Evolutionary conservation across 2,888 invertebrate species (phyloP), one percentile per base, ranked within the genome.

Genomic region (Brachypterus glaber): DNA sequence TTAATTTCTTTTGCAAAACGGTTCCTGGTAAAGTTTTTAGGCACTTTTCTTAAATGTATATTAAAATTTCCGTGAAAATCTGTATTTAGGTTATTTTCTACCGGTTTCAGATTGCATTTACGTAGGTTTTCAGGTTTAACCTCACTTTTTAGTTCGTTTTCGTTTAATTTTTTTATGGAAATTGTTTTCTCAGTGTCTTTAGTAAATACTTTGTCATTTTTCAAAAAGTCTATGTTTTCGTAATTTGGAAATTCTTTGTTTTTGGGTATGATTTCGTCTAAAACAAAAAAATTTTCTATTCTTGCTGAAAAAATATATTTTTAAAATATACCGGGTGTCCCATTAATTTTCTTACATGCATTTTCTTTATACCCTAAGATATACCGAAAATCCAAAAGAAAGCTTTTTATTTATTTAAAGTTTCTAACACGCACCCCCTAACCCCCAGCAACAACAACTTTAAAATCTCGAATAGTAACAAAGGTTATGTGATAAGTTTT

Each of bases 1-100:
- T 46, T 47, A 16, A 49, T 51, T 21, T 55, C 55, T 29, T 51
- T 51, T n/a, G 49, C 50, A 30, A 64, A 55, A 3, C 59, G 55
- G 37, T 64, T 65, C 11, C 64, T 48, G 2, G 61, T 63, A 45
- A 65, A 64, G 46, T 63, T 64, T 42, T 64, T 64, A 16, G 64
- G 64, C 17, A 62, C 62, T 40, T 60, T 62, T 29, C 60, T 47
- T 37, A 62, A 47, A 18, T 56, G 48, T 11, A 57, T 49, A 15
- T 51, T 47, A 39, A 55, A 54, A 15, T 47, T 51, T 16, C 48
- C 50, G 12, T 49, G 48, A n/a, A n/a, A n/a, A 26, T 52, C 54
- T 3, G 50, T 38, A 39, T 58, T 58, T 29, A 57, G 57, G 7
- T 53, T 45, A 7, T 12, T 30, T 26, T 34, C 42, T n/a, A 40